phyloP scores from a whole-genome alignment of 2,888 invertebrate genomes.

The Hydraecia micacea region DNA sequence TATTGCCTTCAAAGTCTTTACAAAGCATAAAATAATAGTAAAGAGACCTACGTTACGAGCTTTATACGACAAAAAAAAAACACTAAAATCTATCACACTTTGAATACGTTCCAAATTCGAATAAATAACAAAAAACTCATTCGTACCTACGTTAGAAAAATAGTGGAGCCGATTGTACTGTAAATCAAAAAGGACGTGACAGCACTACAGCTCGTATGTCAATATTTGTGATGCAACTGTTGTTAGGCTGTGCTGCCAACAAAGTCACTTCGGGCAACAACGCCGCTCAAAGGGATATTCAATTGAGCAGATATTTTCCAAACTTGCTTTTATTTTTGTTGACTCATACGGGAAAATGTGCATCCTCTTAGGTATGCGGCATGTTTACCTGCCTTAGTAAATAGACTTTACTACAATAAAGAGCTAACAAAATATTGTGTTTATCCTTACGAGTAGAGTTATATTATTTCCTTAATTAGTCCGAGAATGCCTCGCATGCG shows the following conservation, averaged over 20 bases:
- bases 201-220: constrained; percentile 40
- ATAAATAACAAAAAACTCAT: constrained; percentile 1
- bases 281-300: constrained; percentile 34
- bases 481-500: neutral
- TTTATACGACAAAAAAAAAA: neutral
- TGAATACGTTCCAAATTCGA: constrained; percentile 5
- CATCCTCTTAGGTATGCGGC: constrained; percentile 2
- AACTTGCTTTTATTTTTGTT: constrained; percentile 22
- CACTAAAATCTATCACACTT: neutral
- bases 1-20: neutral
- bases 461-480: neutral
- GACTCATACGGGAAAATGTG: constrained; percentile 24
- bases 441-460: neutral
- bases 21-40: neutral
- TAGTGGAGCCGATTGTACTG: constrained; percentile 20
- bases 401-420: constrained; percentile 13
- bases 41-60: neutral
- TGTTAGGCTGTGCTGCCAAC: constrained; percentile 15
- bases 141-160: constrained; percentile 22
- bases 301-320: constrained; percentile 28
- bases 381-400: constrained; percentile 19
- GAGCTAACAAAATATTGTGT: neutral
- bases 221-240: constrained; percentile 57
- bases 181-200: constrained; percentile 52
- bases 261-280: constrained; percentile 30